These are phyloP conservation scores for Pungitius pungitius DNA, from an alignment of 2,113 vertebrate species.

Conservation along the genomic window DNA sequence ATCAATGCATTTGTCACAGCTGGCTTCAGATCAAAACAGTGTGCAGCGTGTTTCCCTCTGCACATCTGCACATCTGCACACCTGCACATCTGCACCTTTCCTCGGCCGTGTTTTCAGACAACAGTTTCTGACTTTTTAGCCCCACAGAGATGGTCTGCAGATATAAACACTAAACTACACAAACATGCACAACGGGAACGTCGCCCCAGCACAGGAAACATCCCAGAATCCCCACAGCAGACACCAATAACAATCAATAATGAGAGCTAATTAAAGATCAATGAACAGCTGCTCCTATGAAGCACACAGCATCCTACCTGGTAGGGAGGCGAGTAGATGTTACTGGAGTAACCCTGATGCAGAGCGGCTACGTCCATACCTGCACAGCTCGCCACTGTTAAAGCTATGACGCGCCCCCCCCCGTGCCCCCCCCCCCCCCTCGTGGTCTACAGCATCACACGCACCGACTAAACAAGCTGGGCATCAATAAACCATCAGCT, in stretches of 20 bases:
- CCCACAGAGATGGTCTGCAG: background rate
- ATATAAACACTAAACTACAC: background rate
- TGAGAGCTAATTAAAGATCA: background rate
- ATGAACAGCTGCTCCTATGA: background rate
- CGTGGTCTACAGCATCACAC: conserved; percentile 1
- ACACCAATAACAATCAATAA: background rate
- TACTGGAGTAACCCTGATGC: conserved; percentile 74
- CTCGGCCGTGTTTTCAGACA: background rate
- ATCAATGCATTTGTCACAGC: conserved; percentile 26
- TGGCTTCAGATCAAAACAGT: background rate
- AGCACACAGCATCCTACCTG: conserved; percentile 70
- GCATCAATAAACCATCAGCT: conserved; percentile 75
- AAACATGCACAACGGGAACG: background rate
- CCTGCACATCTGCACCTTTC: conserved; percentile 8
- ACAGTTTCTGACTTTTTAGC: background rate
- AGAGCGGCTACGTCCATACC: conserved; percentile 79
- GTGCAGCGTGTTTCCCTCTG: conserved; percentile 9
- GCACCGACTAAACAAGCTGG: conserved; percentile 37
- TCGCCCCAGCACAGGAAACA: background rate
- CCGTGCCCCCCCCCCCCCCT: background rate
- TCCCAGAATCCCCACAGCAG: background rate
- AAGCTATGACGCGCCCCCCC: background rate
- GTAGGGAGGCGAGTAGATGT: conserved; percentile 70
- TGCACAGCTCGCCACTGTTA: conserved; percentile 15
- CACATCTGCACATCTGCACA: background rate